phyloP scores from a whole-genome alignment of 2,113 vertebrate genomes.

The Caranx melampygus region DNA sequence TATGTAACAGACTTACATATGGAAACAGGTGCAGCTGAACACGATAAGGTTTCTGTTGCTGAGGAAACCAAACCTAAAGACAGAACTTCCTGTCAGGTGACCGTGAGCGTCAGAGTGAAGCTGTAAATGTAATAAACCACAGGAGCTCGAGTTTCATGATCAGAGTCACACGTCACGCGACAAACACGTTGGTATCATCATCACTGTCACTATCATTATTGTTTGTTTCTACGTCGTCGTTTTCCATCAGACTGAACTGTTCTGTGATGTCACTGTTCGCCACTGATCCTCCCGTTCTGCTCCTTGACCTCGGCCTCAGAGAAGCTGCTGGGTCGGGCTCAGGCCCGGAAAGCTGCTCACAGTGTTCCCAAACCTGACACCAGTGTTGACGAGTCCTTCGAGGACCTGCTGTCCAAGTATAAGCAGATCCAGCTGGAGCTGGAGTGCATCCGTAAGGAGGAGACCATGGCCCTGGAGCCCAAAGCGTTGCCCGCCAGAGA shows the following conservation, averaged over 20 bases:
- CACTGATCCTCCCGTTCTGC: background rate
- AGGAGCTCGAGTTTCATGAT: background rate
- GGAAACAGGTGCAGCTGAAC: no score
- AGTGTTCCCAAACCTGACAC: slow-evolving; percentile 84
- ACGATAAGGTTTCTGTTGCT: no score
- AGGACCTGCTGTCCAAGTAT: slow-evolving; percentile 95
- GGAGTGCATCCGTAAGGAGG: slow-evolving; percentile 95
- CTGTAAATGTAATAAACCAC: background rate
- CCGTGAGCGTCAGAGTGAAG: no score
- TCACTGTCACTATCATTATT: no score
- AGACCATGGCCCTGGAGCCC: slow-evolving; percentile 89
- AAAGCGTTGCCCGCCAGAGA: slow-evolving; percentile 80
- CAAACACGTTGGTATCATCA: no score
- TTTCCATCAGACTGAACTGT: no score
- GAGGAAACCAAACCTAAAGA: no score
- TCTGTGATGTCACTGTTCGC: background rate
- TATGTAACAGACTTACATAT: no score
- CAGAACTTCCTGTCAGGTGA: background rate
- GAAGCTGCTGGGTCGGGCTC: slow-evolving; percentile 86
- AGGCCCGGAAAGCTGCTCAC: slow-evolving; percentile 84
- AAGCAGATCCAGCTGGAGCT: slow-evolving; percentile 97
- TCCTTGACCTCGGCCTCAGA: slow-evolving; percentile 80
- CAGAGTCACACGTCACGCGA: no score
- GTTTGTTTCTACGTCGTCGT: no score
- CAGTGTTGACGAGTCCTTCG: slow-evolving; percentile 93